Conservation (phyloP, 2,113 vertebrate genomes). For the Lichenostomus cassidix region DNA sequence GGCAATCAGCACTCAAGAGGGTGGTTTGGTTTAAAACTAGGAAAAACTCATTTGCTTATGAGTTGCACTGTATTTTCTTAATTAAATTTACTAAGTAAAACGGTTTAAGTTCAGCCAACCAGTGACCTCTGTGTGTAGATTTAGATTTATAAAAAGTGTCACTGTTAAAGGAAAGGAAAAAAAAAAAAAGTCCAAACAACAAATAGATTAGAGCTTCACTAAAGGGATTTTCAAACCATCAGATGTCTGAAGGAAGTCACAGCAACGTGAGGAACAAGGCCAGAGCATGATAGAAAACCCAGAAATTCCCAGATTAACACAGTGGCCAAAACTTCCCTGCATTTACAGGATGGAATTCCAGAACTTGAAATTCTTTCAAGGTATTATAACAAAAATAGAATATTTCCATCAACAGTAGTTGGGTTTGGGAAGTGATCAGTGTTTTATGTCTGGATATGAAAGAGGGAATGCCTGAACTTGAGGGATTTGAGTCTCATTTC, state of each 20-base stretch:
- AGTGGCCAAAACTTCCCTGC: neutral
- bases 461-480: neutral
- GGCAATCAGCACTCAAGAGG: slow-evolving; percentile 84
- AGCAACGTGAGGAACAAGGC: slow-evolving; percentile 24
- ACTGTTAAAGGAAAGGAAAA: slow-evolving; percentile 36
- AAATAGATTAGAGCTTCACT: slow-evolving; percentile 67
- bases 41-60: slow-evolving; percentile 86
- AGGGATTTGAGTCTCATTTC: neutral
- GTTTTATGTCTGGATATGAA: neutral
- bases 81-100: slow-evolving; percentile 87
- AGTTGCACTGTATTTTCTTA: slow-evolving; percentile 87
- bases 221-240: slow-evolving; percentile 33
- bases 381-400: neutral
- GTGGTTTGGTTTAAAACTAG: slow-evolving; percentile 83
- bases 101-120: slow-evolving; percentile 82
- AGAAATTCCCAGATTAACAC: neutral
- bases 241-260: slow-evolving; percentile 32
- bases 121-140: slow-evolving; percentile 77
- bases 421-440: neutral
- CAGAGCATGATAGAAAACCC: neutral
- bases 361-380: neutral
- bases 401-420: neutral
- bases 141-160: slow-evolving; percentile 78
- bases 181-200: neutral
- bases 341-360: neutral